Conservation (phyloP, 2,797 vertebrate species). For the Paramormyrops hopkinsi region DNA sequence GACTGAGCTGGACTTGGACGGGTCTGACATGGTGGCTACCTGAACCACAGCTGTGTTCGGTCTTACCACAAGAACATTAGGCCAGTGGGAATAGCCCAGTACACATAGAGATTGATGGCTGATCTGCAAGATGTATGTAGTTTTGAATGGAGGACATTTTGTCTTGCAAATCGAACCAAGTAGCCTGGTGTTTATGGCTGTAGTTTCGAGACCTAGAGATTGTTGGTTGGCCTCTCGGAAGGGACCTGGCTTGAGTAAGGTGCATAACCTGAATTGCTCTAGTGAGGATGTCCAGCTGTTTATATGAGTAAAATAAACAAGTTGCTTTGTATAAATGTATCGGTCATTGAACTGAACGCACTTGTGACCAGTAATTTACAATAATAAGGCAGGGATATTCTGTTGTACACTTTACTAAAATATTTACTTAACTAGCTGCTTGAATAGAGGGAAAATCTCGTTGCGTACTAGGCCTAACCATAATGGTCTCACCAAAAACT, state of each 20-base stretch:
- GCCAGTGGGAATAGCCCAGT: not conserved
- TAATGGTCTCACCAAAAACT: not conserved
- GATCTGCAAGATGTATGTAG: not conserved
- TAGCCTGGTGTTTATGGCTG: not conserved
- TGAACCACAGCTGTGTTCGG: not conserved
- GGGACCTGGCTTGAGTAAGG: not conserved
- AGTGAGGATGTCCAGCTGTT: not conserved
- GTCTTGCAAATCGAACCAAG: not conserved
- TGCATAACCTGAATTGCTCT: not conserved
- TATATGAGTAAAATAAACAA: not conserved
- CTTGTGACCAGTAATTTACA: not conserved
- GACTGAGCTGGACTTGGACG: not conserved
- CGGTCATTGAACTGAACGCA: not conserved
- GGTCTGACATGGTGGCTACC: not conserved
- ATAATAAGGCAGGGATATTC: not conserved
- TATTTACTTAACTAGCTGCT: not conserved
- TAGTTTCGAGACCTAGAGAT: not conserved
- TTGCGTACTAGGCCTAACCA: not conserved
- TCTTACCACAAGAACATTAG: not conserved
- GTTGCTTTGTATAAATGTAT: not conserved
- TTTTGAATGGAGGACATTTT: not conserved
- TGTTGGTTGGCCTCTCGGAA: not conserved
- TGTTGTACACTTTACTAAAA: not conserved
- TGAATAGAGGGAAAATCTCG: not conserved
- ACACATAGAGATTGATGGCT: not conserved